Evolutionary conservation across 2,113 vertebrate genomes (phyloP).

Genomic region (Pitta sordida): DNA sequence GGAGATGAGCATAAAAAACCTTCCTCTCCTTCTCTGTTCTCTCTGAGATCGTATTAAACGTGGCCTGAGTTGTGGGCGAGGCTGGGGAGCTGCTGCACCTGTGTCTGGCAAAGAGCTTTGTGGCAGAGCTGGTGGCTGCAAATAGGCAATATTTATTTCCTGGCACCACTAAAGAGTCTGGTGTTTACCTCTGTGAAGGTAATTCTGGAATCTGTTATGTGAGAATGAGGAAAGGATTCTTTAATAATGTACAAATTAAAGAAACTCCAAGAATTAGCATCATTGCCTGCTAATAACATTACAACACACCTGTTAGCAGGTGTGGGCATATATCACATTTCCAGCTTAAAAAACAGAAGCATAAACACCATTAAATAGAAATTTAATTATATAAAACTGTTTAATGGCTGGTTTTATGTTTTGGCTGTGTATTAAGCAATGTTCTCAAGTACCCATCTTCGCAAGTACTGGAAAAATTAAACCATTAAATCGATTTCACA

Average conservation of each 20-base stretch:
- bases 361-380: not conserved
- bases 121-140: not conserved
- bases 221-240: not conserved
- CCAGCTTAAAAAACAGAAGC: not conserved
- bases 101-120: not conserved
- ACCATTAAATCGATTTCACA: not conserved
- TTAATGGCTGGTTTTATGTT: not conserved
- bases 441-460: not conserved
- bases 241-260: not conserved
- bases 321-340: not conserved
- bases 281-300: not conserved
- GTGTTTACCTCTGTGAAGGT: not conserved
- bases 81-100: not conserved
- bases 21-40: not conserved
- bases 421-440: not conserved
- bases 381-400: not conserved
- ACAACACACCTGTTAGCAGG: not conserved
- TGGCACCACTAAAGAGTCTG: not conserved
- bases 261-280: not conserved
- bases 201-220: not conserved
- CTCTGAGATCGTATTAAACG: not conserved
- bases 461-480: not conserved
- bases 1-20: not conserved
- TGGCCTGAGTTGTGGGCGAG: not conserved
- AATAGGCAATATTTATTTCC: not conserved